Base-by-base conservation (phyloP, 2,888 invertebrate genomes). In the Acanthopleura granulata region DNA sequence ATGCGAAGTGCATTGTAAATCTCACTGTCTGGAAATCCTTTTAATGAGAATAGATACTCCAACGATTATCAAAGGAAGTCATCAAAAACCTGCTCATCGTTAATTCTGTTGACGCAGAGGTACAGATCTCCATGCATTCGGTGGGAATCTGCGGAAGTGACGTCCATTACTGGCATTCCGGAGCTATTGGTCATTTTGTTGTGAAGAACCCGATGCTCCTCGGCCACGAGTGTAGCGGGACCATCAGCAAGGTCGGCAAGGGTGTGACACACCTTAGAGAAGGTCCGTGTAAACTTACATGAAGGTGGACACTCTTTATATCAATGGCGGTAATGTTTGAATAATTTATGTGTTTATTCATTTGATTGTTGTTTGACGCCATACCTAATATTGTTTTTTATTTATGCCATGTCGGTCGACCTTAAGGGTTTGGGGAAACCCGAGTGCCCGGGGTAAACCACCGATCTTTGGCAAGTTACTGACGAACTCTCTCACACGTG, bases 111-210 rank as follows among this genome's bases (percentile, higher is more conserved):
- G 72, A 80, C 85, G 3, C 91, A 96, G 97, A 97, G 92, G 97
- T 96, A 0, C 93, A 97, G 9, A 89, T 97, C 40, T 93, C 94
- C 82, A 97, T 98, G 95, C 95, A 94, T 88, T 94, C 94, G 79
- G 96, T 98, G 69, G 98, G 98, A 18, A 98, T 99, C 85, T 99
- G 98, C 89, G 98, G 98, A 0, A 92, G 92, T 22, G 98, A 98
- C 91, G 96, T 98, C 12, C 97, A 97, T 91, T 98, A 97, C 91
- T 93, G 96, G 91, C 94, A 93, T 49, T 91, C 94, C 75, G 98
- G 98, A 12, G 91, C 93, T 22, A 97, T 97, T 87, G 98, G 96
- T 0, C 78, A 82, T 25, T 98, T 97, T 89, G 92, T 97, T 25
- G 93, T 98, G 0, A 93, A 93, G 77, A 93, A 93, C 72, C 98